Conservation (phyloP, 1,140 invertebrate genomes). For the Aphidius ervi region DNA sequence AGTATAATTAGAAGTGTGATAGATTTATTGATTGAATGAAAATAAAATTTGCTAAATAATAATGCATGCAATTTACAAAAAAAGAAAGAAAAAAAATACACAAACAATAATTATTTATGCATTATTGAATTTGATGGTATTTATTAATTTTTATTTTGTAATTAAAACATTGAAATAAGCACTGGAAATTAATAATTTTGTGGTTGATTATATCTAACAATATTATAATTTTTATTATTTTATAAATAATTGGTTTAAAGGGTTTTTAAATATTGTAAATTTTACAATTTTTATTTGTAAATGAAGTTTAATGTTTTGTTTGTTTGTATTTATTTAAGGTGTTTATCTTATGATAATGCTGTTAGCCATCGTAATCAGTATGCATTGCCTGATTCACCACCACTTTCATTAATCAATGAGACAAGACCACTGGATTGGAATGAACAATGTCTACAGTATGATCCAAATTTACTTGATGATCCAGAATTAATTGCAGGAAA, state of each 20-base stretch:
- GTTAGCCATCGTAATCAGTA: conserved; percentile 55
- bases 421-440: conserved; percentile 56
- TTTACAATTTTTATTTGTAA: neutral
- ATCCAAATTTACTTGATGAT: conserved; percentile 88
- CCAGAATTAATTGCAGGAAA: conserved; percentile 93
- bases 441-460: conserved; percentile 61
- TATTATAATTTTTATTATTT: neutral
- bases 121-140: no score
- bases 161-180: no score
- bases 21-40: conserved; percentile 12
- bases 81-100: neutral
- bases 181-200: no score
- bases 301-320: conserved; percentile 1
- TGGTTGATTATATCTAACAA: no score
- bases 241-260: neutral
- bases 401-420: conserved; percentile 55
- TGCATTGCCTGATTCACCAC: conserved; percentile 58
- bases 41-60: neutral
- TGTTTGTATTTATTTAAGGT: conserved; percentile 55
- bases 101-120: no score
- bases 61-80: conserved; percentile 13
- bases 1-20: conserved; percentile 10
- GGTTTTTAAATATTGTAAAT: no score
- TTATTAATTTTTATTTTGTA: no score
- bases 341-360: conserved; percentile 70